These are phyloP conservation scores for Enteromius mattozi DNA, from an alignment of 2,797 vertebrate genomes.

Conservation along the genomic window DNA sequence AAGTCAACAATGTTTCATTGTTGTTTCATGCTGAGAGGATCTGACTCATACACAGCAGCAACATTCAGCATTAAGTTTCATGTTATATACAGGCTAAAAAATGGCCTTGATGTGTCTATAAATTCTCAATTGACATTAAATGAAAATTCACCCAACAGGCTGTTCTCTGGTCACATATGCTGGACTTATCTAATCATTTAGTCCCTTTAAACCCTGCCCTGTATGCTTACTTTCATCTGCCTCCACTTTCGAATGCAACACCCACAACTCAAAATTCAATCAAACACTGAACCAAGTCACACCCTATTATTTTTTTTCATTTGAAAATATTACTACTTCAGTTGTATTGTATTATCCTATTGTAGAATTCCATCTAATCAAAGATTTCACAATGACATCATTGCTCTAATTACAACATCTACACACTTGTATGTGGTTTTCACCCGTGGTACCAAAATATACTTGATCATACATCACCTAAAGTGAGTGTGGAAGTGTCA, in stretches of 20 bases:
- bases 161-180: neutral
- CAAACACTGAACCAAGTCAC: neutral
- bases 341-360: neutral
- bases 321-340: neutral
- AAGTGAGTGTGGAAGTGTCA: neutral
- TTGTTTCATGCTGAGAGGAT: neutral
- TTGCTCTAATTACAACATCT: conserved; percentile 6
- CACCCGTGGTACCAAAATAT: neutral
- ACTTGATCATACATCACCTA: neutral
- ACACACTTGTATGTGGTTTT: neutral
- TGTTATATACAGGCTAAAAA: neutral
- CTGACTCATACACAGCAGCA: neutral
- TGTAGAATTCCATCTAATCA: conserved; percentile 45
- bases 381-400: neutral
- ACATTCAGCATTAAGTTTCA: neutral
- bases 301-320: neutral
- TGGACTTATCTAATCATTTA: neutral
- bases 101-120: neutral
- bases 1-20: neutral
- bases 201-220: neutral
- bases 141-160: neutral
- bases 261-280: neutral
- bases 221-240: neutral
- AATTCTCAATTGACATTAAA: neutral
- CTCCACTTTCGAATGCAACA: neutral